phyloP scores from a whole-genome alignment of 2,797 vertebrate species.

The Myotis myotis region DNA sequence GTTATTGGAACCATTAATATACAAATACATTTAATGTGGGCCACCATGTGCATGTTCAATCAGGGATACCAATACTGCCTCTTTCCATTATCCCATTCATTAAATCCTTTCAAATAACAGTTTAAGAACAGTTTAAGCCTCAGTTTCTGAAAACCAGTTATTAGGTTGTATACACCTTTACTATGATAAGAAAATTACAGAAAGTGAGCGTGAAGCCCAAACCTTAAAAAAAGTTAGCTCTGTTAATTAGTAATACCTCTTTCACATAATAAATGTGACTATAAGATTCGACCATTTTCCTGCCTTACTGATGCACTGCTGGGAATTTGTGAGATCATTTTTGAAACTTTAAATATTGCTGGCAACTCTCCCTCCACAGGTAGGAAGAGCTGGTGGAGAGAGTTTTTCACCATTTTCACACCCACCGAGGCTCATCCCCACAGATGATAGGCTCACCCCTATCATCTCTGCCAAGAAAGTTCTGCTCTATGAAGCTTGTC shows the following conservation, averaged over 20 bases:
- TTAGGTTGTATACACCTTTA: neutral
- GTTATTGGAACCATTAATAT: neutral
- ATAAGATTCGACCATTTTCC: neutral
- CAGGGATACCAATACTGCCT: neutral
- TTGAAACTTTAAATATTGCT: neutral
- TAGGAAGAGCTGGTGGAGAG: neutral
- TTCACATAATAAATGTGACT: neutral
- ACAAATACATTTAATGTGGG: neutral
- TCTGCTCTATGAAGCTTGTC: neutral
- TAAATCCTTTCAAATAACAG: neutral
- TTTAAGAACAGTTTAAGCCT: neutral
- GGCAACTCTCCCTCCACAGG: neutral
- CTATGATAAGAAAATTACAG: neutral
- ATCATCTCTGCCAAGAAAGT: neutral
- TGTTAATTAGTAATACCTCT: neutral
- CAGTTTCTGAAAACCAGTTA: conserved; percentile 4
- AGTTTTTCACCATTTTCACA: neutral
- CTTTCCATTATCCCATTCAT: neutral
- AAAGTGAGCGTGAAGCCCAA: neutral
- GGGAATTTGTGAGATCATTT: neutral
- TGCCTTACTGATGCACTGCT: neutral
- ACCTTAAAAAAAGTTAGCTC: neutral
- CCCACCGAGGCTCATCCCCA: neutral
- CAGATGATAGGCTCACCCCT: no score
- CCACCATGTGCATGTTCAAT: neutral